Percentiles rank a stretch among this genome's conserved stretches.
Conservation (phyloP, 2,113 vertebrate genomes). For the Limnothrissa miodon region DNA sequence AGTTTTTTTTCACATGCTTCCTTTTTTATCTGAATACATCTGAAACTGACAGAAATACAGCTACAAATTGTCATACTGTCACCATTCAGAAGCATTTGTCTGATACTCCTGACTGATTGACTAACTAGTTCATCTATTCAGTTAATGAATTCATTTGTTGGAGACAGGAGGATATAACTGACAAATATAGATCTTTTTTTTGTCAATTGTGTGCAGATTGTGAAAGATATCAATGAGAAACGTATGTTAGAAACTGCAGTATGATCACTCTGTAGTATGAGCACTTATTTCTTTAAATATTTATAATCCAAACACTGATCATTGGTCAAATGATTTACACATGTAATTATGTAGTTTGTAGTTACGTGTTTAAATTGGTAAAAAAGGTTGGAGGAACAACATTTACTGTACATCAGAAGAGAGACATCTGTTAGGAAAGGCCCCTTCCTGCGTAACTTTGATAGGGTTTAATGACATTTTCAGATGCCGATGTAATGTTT, state of each 20-base stretch:
- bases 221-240: too few species aligned
- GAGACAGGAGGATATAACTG: too few species aligned
- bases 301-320: background rate
- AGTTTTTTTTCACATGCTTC: background rate
- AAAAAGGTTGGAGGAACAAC: conserved; percentile 33
- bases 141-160: too few species aligned
- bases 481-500: conserved; percentile 22
- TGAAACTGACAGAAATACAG: background rate
- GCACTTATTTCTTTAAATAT: background rate
- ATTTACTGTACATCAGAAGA: conserved; percentile 20
- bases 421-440: conserved; percentile 27
- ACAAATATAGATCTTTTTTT: too few species aligned
- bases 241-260: background rate
- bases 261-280: background rate
- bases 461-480: conserved; percentile 16
- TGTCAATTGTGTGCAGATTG: too few species aligned
- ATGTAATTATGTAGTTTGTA: conserved; percentile 34
- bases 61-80: too few species aligned
- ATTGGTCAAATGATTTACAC: conserved; percentile 18
- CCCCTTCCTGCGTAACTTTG: background rate
- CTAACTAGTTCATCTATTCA: too few species aligned
- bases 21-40: background rate
- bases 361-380: background rate
- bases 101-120: too few species aligned
- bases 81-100: too few species aligned